Percentiles rank a stretch among this genome's conserved stretches.
Conservation (phyloP, 2,797 vertebrate species). For the Acanthiza pusilla region DNA sequence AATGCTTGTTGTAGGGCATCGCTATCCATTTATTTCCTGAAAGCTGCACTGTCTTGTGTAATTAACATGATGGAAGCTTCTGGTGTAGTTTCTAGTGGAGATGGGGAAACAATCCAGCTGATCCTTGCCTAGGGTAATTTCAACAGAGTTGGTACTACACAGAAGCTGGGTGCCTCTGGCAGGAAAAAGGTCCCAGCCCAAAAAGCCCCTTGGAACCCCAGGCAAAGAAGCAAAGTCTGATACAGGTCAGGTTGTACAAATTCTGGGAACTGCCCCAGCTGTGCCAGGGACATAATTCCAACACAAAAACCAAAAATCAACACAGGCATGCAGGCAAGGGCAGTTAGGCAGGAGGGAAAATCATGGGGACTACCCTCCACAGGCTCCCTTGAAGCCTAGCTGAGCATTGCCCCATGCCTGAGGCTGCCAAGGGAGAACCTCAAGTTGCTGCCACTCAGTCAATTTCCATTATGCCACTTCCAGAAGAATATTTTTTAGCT, state of each 20-base stretch:
- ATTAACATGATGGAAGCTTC: neutral
- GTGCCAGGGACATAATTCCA: neutral
- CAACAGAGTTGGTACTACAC: neutral
- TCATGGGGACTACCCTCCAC: neutral
- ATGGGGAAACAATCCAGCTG: neutral
- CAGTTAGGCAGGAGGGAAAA: neutral
- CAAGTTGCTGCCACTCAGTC: neutral
- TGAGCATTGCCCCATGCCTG: neutral
- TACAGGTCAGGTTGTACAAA: neutral
- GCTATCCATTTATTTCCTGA: neutral
- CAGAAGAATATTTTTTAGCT: neutral
- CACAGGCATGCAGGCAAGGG: fast-evolving
- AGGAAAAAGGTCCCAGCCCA: neutral
- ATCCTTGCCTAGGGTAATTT: neutral
- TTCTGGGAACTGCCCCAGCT: neutral
- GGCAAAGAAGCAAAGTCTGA: neutral
- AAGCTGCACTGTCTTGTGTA: neutral
- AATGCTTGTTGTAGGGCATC: neutral
- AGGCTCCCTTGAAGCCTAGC: neutral
- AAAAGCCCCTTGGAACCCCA: neutral
- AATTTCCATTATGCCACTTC: neutral
- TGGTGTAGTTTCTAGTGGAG: neutral
- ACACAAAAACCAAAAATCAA: neutral
- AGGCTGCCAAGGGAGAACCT: neutral
- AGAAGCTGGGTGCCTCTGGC: neutral